phyloP scores from a whole-genome alignment of 2,797 vertebrate genomes.

The Varecia variegata region DNA sequence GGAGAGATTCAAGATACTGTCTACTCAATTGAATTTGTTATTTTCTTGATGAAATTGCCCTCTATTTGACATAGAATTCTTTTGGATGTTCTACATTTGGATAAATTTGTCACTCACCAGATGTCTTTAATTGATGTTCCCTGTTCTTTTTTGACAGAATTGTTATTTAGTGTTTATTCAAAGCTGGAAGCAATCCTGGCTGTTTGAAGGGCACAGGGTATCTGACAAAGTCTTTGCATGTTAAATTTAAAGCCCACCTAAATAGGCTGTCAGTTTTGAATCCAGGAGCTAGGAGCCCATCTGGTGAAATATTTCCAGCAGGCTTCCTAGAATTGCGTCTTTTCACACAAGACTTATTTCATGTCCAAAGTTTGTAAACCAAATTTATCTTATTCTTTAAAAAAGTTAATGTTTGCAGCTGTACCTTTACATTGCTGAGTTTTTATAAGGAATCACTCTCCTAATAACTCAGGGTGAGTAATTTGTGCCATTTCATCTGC shows the following conservation, averaged over 20 bases:
- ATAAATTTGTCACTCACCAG: constrained; percentile 65
- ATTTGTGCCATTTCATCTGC: not conserved
- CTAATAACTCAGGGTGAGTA: not conserved
- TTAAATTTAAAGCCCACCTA: constrained; percentile 38
- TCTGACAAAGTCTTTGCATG: not conserved
- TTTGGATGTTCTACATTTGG: constrained; percentile 52
- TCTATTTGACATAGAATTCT: constrained; percentile 54
- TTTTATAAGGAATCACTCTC: not conserved
- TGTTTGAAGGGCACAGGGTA: not conserved
- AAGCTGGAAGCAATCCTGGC: constrained; percentile 47
- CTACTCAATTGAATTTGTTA: constrained; percentile 53
- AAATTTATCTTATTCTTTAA: not conserved
- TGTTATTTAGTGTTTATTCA: constrained; percentile 41
- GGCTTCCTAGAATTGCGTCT: not conserved
- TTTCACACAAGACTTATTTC: not conserved
- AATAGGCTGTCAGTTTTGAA: not conserved
- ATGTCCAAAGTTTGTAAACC: not conserved
- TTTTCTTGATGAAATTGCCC: constrained; percentile 70
- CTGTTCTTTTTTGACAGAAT: constrained; percentile 45
- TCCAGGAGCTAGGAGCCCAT: not conserved
- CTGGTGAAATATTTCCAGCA: not conserved
- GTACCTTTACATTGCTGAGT: not conserved
- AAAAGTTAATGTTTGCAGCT: not conserved
- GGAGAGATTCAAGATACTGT: constrained; percentile 15
- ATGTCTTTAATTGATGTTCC: constrained; percentile 70